Conservation (phyloP, 2,888 invertebrate species). For the Aethes cnicana region DNA sequence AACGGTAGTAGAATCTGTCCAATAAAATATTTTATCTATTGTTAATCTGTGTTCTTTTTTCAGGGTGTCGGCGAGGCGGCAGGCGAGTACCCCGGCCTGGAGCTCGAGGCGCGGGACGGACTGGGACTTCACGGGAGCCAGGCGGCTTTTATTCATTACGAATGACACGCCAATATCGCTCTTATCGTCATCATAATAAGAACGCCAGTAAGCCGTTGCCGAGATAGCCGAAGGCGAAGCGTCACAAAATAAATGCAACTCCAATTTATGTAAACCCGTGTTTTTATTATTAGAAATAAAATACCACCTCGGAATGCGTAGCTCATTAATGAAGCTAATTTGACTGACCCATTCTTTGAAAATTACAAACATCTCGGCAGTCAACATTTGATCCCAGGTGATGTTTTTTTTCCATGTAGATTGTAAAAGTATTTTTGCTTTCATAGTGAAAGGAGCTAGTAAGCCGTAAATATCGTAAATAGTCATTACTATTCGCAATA, state of each 20-base stretch:
- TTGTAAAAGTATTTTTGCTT: slow-evolving; percentile 1
- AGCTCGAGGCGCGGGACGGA: slow-evolving; percentile 9
- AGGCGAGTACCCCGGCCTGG: slow-evolving; percentile 26
- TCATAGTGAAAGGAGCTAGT: no score
- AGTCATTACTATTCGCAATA: no score
- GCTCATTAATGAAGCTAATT: background rate
- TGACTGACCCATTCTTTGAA: background rate
- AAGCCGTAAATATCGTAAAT: no score
- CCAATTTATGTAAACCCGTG: background rate
- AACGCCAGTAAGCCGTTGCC: background rate
- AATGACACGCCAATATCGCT: background rate
- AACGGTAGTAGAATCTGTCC: slow-evolving; percentile 22
- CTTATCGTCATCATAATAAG: background rate
- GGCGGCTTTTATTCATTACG: background rate
- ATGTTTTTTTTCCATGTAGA: background rate
- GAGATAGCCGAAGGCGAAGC: background rate
- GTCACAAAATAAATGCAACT: background rate
- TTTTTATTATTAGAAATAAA: background rate
- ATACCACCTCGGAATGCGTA: background rate
- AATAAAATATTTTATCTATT: slow-evolving; percentile 5
- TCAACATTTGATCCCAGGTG: background rate
- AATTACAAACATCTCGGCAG: background rate
- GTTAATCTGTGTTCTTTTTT: slow-evolving; percentile 20
- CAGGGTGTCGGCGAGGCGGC: slow-evolving; percentile 25
- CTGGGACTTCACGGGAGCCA: background rate